A percentile compares a stretch with the other conserved stretches of the same genome.
phyloP scores from a whole-genome alignment of 2,888 invertebrate genomes.

The Pimpla rufipes region DNA sequence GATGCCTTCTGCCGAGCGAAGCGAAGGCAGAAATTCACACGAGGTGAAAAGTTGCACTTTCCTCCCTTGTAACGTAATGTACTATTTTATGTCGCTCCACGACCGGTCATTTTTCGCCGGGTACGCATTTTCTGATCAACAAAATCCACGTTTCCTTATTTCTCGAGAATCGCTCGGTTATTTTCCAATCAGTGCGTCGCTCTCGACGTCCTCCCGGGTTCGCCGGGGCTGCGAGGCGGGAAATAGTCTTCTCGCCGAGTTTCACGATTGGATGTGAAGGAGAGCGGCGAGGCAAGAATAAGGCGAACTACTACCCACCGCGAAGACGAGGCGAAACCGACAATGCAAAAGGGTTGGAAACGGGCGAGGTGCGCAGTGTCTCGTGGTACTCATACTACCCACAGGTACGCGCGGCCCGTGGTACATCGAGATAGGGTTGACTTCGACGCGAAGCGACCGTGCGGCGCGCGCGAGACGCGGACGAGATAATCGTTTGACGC shows the following conservation, averaged over 20 bases:
- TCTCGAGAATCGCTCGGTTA: neutral
- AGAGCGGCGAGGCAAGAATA: neutral
- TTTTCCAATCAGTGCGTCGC: slow-evolving; percentile 40
- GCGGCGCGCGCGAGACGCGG: slow-evolving; percentile 19
- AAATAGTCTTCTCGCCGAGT: slow-evolving; percentile 39
- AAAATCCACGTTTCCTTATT: neutral
- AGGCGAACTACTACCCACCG: neutral
- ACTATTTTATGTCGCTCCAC: too few species aligned
- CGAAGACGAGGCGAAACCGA: neutral
- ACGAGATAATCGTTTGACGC: slow-evolving; percentile 64
- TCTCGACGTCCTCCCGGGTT: slow-evolving; percentile 6
- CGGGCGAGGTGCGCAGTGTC: neutral
- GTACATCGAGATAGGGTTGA: slow-evolving; percentile 12
- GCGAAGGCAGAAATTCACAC: too few species aligned
- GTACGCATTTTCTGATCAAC: slow-evolving; percentile 3
- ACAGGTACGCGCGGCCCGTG: neutral
- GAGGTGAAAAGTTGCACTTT: too few species aligned
- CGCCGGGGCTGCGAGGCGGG: neutral
- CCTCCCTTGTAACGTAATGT: too few species aligned
- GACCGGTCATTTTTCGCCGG: neutral
- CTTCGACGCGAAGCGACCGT: slow-evolving; percentile 24
- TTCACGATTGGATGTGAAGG: slow-evolving; percentile 42
- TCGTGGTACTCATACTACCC: neutral
- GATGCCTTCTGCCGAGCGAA: too few species aligned
- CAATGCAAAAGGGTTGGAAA: slow-evolving; percentile 7